Evolutionary conservation across 2,113 vertebrate species (phyloP), one percentile per base, ranked within the genome.

Genomic region (Grammomys surdaster): DNA sequence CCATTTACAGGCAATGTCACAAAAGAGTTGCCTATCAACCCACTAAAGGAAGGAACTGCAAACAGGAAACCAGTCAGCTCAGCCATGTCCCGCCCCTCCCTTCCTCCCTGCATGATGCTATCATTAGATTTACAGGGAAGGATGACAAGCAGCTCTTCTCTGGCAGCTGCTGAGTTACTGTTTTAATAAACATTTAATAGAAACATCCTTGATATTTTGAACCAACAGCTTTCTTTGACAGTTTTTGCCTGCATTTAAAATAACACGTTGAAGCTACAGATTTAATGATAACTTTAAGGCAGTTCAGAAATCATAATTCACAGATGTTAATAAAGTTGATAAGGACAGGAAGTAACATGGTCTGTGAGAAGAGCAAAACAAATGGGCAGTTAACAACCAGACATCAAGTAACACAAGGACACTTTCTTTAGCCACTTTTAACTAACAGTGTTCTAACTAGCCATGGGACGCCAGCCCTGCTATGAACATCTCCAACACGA

Each of bases 61-160:
- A 43, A 95, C 96, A 95, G 95, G 97, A 97, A 97, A 90, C 13
- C n/a, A 78, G 93, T 87, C 88, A 89, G 73, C 86, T 78, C 60
- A 72, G 89, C 81, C 90, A 26, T 19, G 46, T 1, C 81, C 85
- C 95, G 40, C 93, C 56, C 97, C 96, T 95, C 96, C 97, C 92
- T 97, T 96, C 94, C 97, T n/a, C 73, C 22, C 60, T 33, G 26
- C 20, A 85, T 17, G 90, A 86, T 0, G 1, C 33, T 77, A 67
- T 65, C n/a, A 12, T 43, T 56, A 92, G 77, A 86, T 11, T 87
- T 51, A 76, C 70, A 46, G 24, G 56, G 13, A 36, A 87, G 11
- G 60, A 56, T 65, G 60, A 69, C 82, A 67, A 22, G 65, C 82
- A 13, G 26, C 22, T 20, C 24, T 11, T 17, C 46, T 24, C 67